phyloP scores from a whole-genome alignment of 2,113 vertebrate species.

The Vidua chalybeata region DNA sequence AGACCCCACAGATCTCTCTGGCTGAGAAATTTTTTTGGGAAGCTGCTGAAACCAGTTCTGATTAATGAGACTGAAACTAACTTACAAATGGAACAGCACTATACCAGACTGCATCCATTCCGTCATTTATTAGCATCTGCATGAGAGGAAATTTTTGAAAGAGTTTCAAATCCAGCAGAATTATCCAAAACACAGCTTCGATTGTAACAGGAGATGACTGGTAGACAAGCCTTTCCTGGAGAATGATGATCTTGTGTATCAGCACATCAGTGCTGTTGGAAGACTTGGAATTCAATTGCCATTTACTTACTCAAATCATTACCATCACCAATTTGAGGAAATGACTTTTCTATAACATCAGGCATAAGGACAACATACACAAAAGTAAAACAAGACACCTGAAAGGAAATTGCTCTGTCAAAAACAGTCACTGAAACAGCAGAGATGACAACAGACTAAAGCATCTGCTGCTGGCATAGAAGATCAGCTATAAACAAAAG shows the following conservation, averaged over 20 bases:
- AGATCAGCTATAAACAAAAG: constrained; percentile 8
- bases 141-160: neutral
- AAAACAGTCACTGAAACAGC: constrained; percentile 24
- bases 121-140: neutral
- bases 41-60: neutral
- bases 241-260: neutral
- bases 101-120: neutral
- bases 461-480: neutral
- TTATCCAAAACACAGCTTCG: neutral
- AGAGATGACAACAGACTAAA: constrained; percentile 39
- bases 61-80: constrained; percentile 17
- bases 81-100: neutral
- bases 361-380: neutral
- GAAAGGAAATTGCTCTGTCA: constrained; percentile 46
- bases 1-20: neutral
- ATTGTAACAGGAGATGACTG: neutral
- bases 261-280: neutral
- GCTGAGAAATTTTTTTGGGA: neutral
- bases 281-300: constrained; percentile 27
- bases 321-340: neutral
- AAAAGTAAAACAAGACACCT: constrained; percentile 34
- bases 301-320: neutral
- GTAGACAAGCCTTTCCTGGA: constrained; percentile 1
- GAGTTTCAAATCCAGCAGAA: neutral
- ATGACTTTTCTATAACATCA: neutral